Base-by-base conservation (phyloP, 2,113 vertebrate species). In the Zootoca vivipara region DNA sequence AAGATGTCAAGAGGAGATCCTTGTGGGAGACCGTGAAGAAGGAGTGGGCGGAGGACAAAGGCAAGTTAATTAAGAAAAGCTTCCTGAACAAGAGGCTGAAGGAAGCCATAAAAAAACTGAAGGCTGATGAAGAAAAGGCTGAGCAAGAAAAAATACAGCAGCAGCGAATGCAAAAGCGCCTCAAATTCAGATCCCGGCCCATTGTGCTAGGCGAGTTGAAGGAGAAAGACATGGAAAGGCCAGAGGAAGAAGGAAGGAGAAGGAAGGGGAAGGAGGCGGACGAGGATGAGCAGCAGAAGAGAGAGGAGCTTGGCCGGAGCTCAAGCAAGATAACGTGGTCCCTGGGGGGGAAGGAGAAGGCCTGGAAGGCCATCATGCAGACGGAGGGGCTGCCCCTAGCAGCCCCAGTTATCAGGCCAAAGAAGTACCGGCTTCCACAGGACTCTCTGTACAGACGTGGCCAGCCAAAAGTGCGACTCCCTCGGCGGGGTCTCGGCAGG, bases 81-180 rank as follows among this genome's bases (percentile, higher is more conserved):
- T 83, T 80, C 79, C 38, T 77, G 38, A 24, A 13, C 30, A 65
- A 13, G 80, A 77, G 65, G 58, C 38, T 88, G 30, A 77, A 0
- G 10, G 16, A 78, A 0, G 7, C 69, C 15, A 2, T 28, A 0
- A 16, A 24, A 0, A 80, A 64, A 16, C 18, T 35, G 2, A 7
- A 72, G 12, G 5, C 28, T 0, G 2, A 26, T 5, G 7, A 56
- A 0, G 18, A 56, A 0, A 35, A 70, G 22, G 2, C 52, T 0
- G 3, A 35, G 1, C 13, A 1, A 7, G 26, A 9, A 6, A 16
- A 4, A 0, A 2, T 15, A 1, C 4, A 58, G 12, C 2, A 15
- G 8, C 4, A 78, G 87, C 87, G 3, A 4, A 64, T 9, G 35
- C 12, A 65, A 38, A 42, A 7, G 40, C 7, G 24, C 6, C 58